phyloP scores from a whole-genome alignment of 1,140 invertebrate genomes.

The Leptoteleia sp. region DNA sequence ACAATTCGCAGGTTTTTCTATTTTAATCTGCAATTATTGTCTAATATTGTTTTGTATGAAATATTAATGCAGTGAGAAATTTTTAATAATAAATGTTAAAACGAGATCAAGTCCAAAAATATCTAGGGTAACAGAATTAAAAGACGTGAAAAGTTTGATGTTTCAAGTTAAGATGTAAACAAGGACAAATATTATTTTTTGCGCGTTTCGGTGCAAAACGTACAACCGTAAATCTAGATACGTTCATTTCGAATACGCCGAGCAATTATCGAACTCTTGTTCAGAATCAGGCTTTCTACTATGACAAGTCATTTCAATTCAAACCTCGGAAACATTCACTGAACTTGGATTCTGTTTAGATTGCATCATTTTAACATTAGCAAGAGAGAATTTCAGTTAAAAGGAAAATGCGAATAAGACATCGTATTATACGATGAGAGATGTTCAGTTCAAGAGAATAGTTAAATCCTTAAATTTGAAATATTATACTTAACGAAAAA shows the following conservation, averaged over 20 bases:
- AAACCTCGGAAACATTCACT: slow-evolving; percentile 54
- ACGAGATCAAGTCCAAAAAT: too few species aligned
- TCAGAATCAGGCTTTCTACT: slow-evolving; percentile 52
- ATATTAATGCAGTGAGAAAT: too few species aligned
- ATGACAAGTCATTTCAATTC: slow-evolving; percentile 63
- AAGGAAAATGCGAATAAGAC: slow-evolving; percentile 60
- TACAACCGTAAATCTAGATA: slow-evolving; percentile 1
- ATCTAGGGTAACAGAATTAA: too few species aligned
- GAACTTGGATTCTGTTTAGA: slow-evolving; percentile 66
- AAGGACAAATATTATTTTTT: too few species aligned
- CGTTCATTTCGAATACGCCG: slow-evolving; percentile 28
- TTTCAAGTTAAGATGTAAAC: too few species aligned
- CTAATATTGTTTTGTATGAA: too few species aligned
- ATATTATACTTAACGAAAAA: slow-evolving; percentile 14
- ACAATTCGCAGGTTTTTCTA: too few species aligned
- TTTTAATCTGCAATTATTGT: too few species aligned
- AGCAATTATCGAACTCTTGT: slow-evolving; percentile 60
- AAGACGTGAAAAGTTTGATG: too few species aligned
- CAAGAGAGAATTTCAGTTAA: slow-evolving; percentile 45
- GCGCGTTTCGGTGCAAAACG: too few species aligned
- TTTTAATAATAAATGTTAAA: too few species aligned
- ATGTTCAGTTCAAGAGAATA: slow-evolving; percentile 49
- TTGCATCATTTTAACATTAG: slow-evolving; percentile 60
- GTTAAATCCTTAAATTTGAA: slow-evolving; percentile 20
- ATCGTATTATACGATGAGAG: slow-evolving; percentile 40